A percentile compares a stretch with the other conserved stretches of the same genome.
These are phyloP conservation scores for Muntiacus muntjak DNA, from an alignment of 2,113 vertebrate genomes.

Conservation along the genomic window DNA sequence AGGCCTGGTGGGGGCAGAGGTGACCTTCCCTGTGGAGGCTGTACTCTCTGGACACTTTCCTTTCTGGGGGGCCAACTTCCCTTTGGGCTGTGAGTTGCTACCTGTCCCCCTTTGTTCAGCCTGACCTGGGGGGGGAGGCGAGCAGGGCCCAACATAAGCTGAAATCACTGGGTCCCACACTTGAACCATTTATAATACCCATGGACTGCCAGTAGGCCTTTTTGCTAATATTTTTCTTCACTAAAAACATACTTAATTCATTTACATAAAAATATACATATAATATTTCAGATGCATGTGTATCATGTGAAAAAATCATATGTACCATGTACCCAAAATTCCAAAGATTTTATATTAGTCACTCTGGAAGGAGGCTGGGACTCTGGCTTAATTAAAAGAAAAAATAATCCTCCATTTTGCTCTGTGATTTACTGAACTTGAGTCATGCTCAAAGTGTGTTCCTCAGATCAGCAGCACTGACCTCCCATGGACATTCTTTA, in stretches of 20 bases:
- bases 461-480: background rate
- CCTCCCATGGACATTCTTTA: too few relatives aligned
- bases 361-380: background rate
- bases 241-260: background rate
- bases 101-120: background rate
- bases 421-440: background rate
- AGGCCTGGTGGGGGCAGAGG: background rate
- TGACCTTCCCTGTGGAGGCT: background rate
- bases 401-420: background rate
- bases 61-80: too few relatives aligned
- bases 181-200: background rate
- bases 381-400: too few relatives aligned
- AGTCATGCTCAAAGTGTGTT: accelerated
- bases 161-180: background rate
- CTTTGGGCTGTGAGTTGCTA: background rate
- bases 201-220: accelerated
- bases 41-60: background rate
- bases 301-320: background rate
- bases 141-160: background rate
- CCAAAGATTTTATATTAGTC: background rate
- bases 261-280: background rate
- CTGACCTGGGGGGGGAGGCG: accelerated
- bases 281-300: background rate
- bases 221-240: background rate
- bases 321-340: too few relatives aligned